Evolutionary conservation across 2,797 vertebrate genomes (phyloP).

Genomic region (Masticophis lateralis): DNA sequence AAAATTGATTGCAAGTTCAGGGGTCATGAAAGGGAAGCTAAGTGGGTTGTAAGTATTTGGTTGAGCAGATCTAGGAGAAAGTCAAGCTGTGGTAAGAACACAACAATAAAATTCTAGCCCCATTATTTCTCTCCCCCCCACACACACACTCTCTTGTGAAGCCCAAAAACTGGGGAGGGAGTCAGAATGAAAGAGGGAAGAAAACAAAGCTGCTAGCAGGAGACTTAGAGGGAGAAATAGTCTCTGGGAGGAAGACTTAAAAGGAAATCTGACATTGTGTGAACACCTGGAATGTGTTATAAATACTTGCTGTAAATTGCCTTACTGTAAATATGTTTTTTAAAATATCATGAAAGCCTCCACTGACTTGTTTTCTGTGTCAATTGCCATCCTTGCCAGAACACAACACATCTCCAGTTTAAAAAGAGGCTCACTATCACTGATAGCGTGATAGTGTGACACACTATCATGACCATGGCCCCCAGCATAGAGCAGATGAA

Average conservation of each 20-base stretch:
- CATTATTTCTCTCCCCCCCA: accelerated
- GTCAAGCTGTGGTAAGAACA: not conserved
- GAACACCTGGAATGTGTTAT: not conserved
- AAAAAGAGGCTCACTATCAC: not conserved
- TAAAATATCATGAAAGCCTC: not conserved
- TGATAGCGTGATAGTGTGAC: no score
- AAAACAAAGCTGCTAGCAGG: not conserved
- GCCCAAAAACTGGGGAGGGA: not conserved
- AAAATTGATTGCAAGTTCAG: not conserved
- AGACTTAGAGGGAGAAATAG: not conserved
- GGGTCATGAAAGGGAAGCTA: not conserved
- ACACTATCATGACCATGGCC: not conserved
- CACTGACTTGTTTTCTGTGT: not conserved
- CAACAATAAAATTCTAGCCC: not conserved
- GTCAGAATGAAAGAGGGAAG: not conserved
- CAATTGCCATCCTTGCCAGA: not conserved
- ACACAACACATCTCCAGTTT: not conserved
- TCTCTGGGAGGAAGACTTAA: not conserved
- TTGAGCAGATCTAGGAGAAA: not conserved
- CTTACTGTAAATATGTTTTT: not conserved
- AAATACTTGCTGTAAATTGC: not conserved
- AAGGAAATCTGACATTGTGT: not conserved
- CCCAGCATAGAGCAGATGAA: not conserved
- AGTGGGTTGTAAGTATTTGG: not conserved
- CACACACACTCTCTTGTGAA: not conserved